Conservation (phyloP, 2,888 invertebrate species). For the Gibbula magus region DNA sequence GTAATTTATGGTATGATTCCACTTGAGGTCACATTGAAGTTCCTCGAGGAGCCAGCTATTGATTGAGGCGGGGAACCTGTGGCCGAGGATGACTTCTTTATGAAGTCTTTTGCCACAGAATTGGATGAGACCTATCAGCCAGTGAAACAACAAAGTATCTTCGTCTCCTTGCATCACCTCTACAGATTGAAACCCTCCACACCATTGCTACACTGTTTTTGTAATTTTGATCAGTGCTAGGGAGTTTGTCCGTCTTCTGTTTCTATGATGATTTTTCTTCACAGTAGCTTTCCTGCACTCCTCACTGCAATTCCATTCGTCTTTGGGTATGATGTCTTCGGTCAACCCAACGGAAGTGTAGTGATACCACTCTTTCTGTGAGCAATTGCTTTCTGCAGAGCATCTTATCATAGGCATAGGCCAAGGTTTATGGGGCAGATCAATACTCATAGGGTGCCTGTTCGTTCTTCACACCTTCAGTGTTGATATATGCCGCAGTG, state of each 20-base stretch:
- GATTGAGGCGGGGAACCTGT: conserved; percentile 26
- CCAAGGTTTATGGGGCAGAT: conserved; percentile 35
- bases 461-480: not conserved
- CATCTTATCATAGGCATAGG: conserved; percentile 43
- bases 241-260: not conserved
- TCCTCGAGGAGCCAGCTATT: conserved; percentile 24
- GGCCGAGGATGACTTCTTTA: conserved; percentile 42
- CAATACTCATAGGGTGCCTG: conserved; percentile 31
- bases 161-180: conserved; percentile 46
- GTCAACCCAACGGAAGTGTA: not conserved
- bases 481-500: conserved; percentile 27
- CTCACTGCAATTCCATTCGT: conserved; percentile 36
- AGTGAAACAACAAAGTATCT: conserved; percentile 44
- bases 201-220: conserved; percentile 34
- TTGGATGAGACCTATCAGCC: conserved; percentile 31
- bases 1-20: not conserved
- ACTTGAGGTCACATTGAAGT: not conserved
- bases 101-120: conserved; percentile 28
- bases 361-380: conserved; percentile 37
- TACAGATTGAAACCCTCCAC: conserved; percentile 46
- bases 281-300: conserved; percentile 25
- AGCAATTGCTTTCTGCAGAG: conserved; percentile 29
- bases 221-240: conserved; percentile 15
- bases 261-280: not conserved
- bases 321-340: conserved; percentile 30